Base-by-base conservation (phyloP, 2,888 invertebrate genomes). In the Drosophila prostipennis region DNA sequence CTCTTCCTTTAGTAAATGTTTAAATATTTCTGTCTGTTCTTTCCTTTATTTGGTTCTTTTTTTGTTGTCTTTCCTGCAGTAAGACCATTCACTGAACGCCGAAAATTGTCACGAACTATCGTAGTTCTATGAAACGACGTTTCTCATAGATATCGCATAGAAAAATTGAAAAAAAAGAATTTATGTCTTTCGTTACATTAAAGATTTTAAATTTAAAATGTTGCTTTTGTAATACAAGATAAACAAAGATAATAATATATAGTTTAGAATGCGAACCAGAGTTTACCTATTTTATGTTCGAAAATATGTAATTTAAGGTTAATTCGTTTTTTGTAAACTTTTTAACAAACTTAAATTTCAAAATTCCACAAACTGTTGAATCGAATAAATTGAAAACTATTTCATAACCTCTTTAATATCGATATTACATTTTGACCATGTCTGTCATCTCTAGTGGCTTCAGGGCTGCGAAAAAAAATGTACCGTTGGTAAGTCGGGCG, bases 41-140 rank as follows among this genome's bases (percentile, higher is more conserved):
- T 39, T 34, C 36, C 36, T 63, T 43, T 49, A 39, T 61, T 51
- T 37, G 45, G 19, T 23, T 51, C 19, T 19, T 45, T 32, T 61
- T 59, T 48, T 63, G 48, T 63, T 63, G 40, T 26, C 39, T 13
- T 34, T 36, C 61, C 48, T 63, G 48, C 59, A 63, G 59, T 63
- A 19, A n/a, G 59, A 63, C 61, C 61, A 26, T 59, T 11, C 26
- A 11, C 4, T 34, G 46, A 59, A 61, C 61, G 61, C 46, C n/a
- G 6, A 61, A 61, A 42, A 58, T 26, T 34, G 2, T 6, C 2
- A 14, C 8, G 29, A 26, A 3, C 4, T 8, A n/a, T n/a, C 23
- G 2, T 26, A 45, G 11, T 6, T 11, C 6, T 6, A 2, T 6
- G 23, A 16, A 13, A 13, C 43, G 43, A 43, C 7, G n/a, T 23